phyloP scores from a whole-genome alignment of 2,888 invertebrate genomes.

The Drosophila acutilabella region DNA sequence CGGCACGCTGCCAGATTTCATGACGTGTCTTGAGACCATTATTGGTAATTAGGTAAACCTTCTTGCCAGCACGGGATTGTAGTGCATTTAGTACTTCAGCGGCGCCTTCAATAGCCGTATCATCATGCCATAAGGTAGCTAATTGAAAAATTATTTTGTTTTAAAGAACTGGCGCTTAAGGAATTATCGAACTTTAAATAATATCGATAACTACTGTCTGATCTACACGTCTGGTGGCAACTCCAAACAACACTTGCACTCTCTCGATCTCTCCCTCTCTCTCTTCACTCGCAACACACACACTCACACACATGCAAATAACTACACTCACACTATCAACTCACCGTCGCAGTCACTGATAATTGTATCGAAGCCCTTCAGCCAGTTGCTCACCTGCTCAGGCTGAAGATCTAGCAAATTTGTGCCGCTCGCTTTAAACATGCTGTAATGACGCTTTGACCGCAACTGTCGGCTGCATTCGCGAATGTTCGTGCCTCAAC shows the following conservation, averaged over 20 bases:
- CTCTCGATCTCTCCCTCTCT: neutral
- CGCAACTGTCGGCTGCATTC: constrained; percentile 28
- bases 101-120: constrained; percentile 89
- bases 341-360: constrained; percentile 94
- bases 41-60: constrained; percentile 94
- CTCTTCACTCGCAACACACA: neutral
- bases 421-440: constrained; percentile 82
- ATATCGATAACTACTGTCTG: constrained; percentile 15
- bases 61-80: constrained; percentile 90
- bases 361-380: constrained; percentile 92
- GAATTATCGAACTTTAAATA: neutral
- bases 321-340: constrained; percentile 48
- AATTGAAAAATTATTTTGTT: constrained; percentile 1
- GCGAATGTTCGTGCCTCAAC: constrained; percentile 19
- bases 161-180: constrained; percentile 6
- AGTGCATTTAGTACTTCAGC: constrained; percentile 89
- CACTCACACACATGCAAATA: too few relatives aligned
- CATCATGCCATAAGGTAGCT: constrained; percentile 93
- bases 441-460: constrained; percentile 53
- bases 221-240: constrained; percentile 1
- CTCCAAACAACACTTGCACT: neutral
- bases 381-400: constrained; percentile 87
- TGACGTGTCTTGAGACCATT: constrained; percentile 93
- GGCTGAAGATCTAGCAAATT: constrained; percentile 87
- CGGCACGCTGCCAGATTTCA: constrained; percentile 91